A percentile compares a stretch with the other conserved stretches of the same genome.
Evolutionary conservation across 2,888 invertebrate species (phyloP).

Genomic region (Stenchaetothrips biformis): DNA sequence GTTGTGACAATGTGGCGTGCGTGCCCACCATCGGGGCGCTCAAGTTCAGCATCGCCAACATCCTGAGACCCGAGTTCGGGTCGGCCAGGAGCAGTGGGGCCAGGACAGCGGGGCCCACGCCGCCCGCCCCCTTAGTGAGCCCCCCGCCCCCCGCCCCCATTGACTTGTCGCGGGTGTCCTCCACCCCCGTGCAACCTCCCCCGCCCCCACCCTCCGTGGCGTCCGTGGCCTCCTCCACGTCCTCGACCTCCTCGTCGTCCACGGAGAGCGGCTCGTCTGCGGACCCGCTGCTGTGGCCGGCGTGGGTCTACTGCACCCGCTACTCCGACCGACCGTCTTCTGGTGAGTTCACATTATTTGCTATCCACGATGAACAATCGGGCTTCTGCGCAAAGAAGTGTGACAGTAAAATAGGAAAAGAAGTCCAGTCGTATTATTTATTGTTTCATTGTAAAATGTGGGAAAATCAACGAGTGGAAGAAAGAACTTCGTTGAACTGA

Average conservation of each 20-base stretch:
- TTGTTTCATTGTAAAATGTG: too few relatives aligned
- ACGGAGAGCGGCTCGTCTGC: slow-evolving; percentile 5
- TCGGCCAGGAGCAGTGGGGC: not conserved
- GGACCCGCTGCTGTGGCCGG: slow-evolving; percentile 65
- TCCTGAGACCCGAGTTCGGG: slow-evolving; percentile 79
- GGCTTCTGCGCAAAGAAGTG: too few relatives aligned
- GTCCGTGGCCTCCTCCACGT: not conserved
- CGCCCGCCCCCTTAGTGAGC: not conserved
- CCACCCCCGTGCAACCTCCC: not conserved
- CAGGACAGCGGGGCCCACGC: not conserved
- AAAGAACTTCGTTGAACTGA: too few relatives aligned
- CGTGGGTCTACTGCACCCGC: slow-evolving; percentile 96
- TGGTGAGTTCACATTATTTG: slow-evolving; percentile 54
- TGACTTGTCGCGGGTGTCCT: slow-evolving; percentile 13
- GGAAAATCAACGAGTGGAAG: too few relatives aligned
- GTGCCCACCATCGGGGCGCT: slow-evolving; percentile 45
- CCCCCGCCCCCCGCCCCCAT: slow-evolving; percentile 13
- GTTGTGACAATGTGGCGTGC: slow-evolving; percentile 35
- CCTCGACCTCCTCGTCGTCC: not conserved
- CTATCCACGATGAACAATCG: too few relatives aligned
- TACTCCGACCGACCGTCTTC: slow-evolving; percentile 86
- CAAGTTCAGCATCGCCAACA: slow-evolving; percentile 82
- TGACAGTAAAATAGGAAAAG: too few relatives aligned
- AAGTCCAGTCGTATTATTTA: too few relatives aligned
- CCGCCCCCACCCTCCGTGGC: slow-evolving; percentile 5